Conservation (phyloP, 2,888 invertebrate species). For the Ennomos quercinarius region DNA sequence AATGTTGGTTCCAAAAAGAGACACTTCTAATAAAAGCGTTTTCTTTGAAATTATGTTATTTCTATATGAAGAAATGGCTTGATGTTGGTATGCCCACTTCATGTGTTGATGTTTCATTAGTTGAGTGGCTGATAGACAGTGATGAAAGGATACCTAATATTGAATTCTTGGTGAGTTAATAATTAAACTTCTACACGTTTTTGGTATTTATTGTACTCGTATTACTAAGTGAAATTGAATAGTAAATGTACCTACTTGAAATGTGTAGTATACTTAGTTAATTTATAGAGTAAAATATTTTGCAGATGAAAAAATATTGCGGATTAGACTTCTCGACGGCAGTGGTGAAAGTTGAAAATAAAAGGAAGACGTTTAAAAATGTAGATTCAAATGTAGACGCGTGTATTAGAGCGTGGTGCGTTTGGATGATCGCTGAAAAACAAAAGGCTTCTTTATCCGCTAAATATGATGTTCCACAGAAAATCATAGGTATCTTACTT, state of each 20-base stretch:
- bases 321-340: slow-evolving; percentile 51
- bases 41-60: slow-evolving; percentile 58
- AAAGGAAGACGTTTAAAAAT: slow-evolving; percentile 47
- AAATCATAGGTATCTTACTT: slow-evolving; percentile 45
- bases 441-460: slow-evolving; percentile 57
- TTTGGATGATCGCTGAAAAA: slow-evolving; percentile 73
- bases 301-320: slow-evolving; percentile 63
- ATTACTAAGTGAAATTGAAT: too few relatives aligned
- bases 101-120: slow-evolving; percentile 68
- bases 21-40: slow-evolving; percentile 50
- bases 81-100: slow-evolving; percentile 58
- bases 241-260: too few relatives aligned
- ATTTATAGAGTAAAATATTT: slow-evolving; percentile 22
- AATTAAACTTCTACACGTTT: not conserved
- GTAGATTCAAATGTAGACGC: slow-evolving; percentile 58
- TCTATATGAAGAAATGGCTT: slow-evolving; percentile 60
- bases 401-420: slow-evolving; percentile 72
- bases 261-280: too few relatives aligned
- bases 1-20: slow-evolving; percentile 48
- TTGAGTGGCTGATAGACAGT: slow-evolving; percentile 73
- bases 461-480: slow-evolving; percentile 31
- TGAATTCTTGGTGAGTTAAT: slow-evolving; percentile 61
- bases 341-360: slow-evolving; percentile 48
- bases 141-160: slow-evolving; percentile 62
- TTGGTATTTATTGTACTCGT: too few relatives aligned